These are phyloP conservation scores for Nemoura dubitans DNA, from an alignment of 2,888 invertebrate species.

Conservation along the genomic window DNA sequence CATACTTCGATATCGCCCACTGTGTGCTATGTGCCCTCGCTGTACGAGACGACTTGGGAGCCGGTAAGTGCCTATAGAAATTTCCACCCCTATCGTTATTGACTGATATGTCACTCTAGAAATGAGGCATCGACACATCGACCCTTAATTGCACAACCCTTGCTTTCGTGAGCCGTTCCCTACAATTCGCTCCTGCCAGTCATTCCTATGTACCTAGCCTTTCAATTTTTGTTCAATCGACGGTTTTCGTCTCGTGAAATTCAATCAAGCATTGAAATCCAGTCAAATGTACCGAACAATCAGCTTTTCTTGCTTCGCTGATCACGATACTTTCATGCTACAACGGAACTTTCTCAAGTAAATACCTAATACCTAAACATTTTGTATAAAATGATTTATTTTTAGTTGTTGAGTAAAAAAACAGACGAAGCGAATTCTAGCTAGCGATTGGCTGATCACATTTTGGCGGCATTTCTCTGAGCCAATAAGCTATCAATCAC, in stretches of 20 bases:
- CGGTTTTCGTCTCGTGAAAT: neutral
- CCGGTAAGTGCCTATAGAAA: conserved; percentile 70
- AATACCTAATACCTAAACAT: too few relatives aligned
- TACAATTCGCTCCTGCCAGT: neutral
- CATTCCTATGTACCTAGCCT: neutral
- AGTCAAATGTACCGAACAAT: neutral
- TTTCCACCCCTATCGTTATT: neutral
- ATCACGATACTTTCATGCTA: neutral
- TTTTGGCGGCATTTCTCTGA: neutral
- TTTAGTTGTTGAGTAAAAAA: neutral
- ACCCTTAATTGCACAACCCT: neutral
- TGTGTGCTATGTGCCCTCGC: conserved; percentile 93
- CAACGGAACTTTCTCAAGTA: neutral
- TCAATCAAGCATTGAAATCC: conserved; percentile 13
- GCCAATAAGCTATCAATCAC: neutral
- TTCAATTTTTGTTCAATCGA: neutral
- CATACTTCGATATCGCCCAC: conserved; percentile 99
- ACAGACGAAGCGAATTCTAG: neutral
- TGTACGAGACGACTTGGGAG: conserved; percentile 93
- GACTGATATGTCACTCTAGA: neutral
- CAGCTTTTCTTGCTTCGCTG: neutral
- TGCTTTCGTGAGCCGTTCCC: neutral
- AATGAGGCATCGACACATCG: conserved; percentile 10
- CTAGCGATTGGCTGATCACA: neutral
- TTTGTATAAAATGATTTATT: neutral